Evolutionary conservation across 2,888 invertebrate genomes (phyloP).

Genomic region (Oxytorus armatus): DNA sequence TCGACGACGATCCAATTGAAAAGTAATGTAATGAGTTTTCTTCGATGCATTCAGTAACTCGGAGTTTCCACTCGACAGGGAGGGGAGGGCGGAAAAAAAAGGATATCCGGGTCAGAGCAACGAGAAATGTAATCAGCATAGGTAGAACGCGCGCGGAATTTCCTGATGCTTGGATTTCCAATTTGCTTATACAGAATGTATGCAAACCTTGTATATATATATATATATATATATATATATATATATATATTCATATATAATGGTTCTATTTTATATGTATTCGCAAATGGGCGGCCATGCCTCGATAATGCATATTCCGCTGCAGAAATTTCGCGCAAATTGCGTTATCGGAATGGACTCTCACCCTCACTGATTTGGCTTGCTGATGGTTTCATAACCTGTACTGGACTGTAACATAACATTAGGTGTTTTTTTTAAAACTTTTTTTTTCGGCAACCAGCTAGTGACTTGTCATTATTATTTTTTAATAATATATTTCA

Average conservation of each 20-base stretch:
- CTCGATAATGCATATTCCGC: slow-evolving; percentile 23
- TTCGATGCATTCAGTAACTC: not conserved
- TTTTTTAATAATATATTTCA: no score
- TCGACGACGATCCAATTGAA: slow-evolving; percentile 12
- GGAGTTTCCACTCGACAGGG: not conserved
- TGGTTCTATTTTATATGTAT: not conserved
- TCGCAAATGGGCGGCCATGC: not conserved
- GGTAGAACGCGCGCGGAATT: not conserved
- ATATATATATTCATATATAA: not conserved
- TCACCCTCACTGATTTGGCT: no score
- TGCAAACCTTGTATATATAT: not conserved
- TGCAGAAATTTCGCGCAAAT: slow-evolving; percentile 2
- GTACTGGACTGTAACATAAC: no score
- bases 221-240: not conserved
- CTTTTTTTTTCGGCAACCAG: no score
- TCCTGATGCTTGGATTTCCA: not conserved
- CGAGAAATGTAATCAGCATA: slow-evolving; percentile 21
- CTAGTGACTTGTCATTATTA: no score
- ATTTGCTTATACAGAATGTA: not conserved
- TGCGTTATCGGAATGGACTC: slow-evolving; percentile 32
- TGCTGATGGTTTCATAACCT: no score
- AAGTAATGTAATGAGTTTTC: slow-evolving; percentile 45
- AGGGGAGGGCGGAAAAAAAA: not conserved
- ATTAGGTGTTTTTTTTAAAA: no score
- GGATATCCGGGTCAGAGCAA: slow-evolving; percentile 25